Base-by-base conservation (phyloP, 1,140 invertebrate species). In the Halesus radiatus region DNA sequence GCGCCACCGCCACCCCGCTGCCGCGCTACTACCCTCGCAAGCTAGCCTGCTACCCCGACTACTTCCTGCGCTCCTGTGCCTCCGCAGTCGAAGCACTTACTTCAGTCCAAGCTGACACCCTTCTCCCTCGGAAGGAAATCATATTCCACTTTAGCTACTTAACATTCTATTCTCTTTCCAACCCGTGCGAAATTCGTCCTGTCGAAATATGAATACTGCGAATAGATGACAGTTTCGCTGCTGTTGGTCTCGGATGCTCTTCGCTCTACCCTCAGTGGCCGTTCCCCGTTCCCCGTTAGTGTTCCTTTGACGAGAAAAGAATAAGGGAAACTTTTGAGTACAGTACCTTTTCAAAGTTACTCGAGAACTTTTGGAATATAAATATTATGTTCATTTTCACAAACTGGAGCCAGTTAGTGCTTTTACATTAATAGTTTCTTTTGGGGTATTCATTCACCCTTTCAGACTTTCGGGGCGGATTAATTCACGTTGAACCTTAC, bases 61-160 rank as follows among this genome's bases (percentile, higher is more conserved):
- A 52, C 29, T 66, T 53, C 68, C n/a, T 70, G 32, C 66, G 32
- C 52, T 52, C 68, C 62, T 37, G 62, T 22, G n/a, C 58, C 23
- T 26, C 58, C 20, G n/a, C 22, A 23, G 23, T 26, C 60, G 60
- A 26, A 29, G 60, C 60, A 79, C 78, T 82, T 78, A 45, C 81
- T 60, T 52, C 74, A 53, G 81, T 83, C 81, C 81, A 77, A 80
- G 78, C 81, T 78, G 81, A 75, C 76, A 80, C 78, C 58, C 58
- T 75, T 70, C 79, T 62, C 79, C 76, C 70, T 54, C 73, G 72
- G 29, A 81, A 83, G 79, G 81, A 83, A 83, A 83, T 83, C 82
- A 83, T 83, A 83, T 83, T 83, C 82, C 82, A 81, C 82, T 83
- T 83, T 83, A 68, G 80, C 82, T 83, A 83, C 82, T 83, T 83